Base-by-base conservation (phyloP, 2,113 vertebrate species). In the Prietella phreatophila region DNA sequence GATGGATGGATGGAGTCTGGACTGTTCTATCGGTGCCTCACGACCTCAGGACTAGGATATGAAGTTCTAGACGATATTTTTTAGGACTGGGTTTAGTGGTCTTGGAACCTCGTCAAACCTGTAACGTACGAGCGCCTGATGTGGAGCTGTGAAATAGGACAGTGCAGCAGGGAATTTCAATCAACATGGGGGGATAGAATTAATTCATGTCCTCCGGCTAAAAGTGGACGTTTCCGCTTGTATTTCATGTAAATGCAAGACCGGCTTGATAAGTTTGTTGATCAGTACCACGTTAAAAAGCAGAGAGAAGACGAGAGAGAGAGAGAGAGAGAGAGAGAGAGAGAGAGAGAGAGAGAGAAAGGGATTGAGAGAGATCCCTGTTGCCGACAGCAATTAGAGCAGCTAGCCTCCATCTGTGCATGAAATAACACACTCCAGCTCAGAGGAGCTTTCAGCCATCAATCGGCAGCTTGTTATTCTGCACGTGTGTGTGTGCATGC, bases 81-180 rank as follows among this genome's bases (percentile, higher is more conserved):
- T 19, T 8, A 36, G 30, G 19, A 65, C n/a, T 47, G 6, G 42
- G 42, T 47, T 50, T 47, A 47, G 47, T 9, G 47, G 47, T 2
- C 7, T 36, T 19, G 19, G 33, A 36, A 67, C n/a, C 79, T 69
- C 55, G 56, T 83, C 58, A 82, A 55, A 86, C 75, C 87, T 87
- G 90, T 90, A 83, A 80, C 87, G 88, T 90, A 90, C 91, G 91
- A 92, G 92, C 92, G 78, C 50, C 39, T 47, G 67, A 58, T 47
- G 88, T 82, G 85, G 83, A 90, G 91, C n/a, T 88, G 90, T 91
- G 88, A 93, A 93, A 93, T 89, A 93, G 93, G 89, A 85, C 47
- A 50, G 88, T 90, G 85, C 90, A 84, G 90, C 93, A 90, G 92
- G 90, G 89, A 92, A 92, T 92, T 92, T 92, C 92, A 94, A 91